Evolutionary conservation across 2,113 vertebrate genomes (phyloP).

Genomic region (Pelvicachromis taeniatus): DNA sequence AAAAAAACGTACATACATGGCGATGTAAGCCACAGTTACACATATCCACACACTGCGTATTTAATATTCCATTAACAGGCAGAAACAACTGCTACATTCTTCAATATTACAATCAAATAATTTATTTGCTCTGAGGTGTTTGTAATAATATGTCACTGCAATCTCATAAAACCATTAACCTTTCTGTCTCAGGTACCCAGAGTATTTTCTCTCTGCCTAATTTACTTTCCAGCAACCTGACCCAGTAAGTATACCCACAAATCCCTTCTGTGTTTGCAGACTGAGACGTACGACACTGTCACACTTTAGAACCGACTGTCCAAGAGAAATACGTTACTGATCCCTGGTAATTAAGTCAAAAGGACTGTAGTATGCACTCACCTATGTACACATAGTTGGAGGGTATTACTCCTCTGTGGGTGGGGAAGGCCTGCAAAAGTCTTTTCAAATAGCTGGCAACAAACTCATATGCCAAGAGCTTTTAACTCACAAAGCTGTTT

Average conservation of each 20-base stretch:
- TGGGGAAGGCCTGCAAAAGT: not conserved
- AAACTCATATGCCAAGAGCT: conserved; percentile 6
- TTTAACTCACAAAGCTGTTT: conserved; percentile 22
- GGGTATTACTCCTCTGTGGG: not conserved
- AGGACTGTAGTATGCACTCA: not conserved
- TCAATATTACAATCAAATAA: conserved; percentile 23
- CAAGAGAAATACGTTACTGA: not conserved
- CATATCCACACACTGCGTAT: not conserved
- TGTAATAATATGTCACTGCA: conserved; percentile 40
- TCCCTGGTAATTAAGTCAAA: not conserved
- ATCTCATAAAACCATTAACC: conserved; percentile 55
- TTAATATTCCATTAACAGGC: conserved; percentile 34
- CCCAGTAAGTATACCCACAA: conserved; percentile 22
- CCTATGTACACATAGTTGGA: not conserved
- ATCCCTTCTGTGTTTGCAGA: conserved; percentile 1
- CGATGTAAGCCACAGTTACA: not conserved
- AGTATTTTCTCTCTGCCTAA: conserved; percentile 27
- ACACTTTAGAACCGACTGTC: not conserved
- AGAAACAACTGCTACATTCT: not conserved
- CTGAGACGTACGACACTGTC: not conserved
- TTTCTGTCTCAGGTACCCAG: conserved; percentile 21
- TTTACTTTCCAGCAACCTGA: conserved; percentile 20
- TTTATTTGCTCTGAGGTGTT: conserved; percentile 50
- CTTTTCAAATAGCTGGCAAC: not conserved
- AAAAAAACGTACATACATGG: not conserved